A percentile compares a stretch with the other conserved stretches of the same genome.
Conservation (phyloP, 2,113 vertebrate species). For the Syngnathus scovelli region DNA sequence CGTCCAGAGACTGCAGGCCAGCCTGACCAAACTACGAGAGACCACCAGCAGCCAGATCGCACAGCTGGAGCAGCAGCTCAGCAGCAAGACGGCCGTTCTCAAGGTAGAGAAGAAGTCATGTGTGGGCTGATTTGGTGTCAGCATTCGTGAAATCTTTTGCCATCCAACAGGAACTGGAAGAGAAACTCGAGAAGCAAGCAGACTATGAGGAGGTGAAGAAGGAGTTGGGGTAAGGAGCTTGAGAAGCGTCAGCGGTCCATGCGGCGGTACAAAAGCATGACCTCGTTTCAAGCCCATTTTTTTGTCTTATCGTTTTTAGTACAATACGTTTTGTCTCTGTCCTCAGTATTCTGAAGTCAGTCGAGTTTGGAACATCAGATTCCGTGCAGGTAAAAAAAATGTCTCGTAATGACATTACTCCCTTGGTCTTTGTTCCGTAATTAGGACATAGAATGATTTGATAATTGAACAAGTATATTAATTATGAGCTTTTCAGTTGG, state of each 20-base stretch:
- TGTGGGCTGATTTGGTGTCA: not conserved
- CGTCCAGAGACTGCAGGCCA: conserved; percentile 94
- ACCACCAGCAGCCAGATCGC: conserved; percentile 89
- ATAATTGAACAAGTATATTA: not conserved
- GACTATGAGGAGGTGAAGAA: conserved; percentile 99
- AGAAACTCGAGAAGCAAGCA: conserved; percentile 91
- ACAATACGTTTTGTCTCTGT: conserved; percentile 20
- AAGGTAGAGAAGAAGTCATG: conserved; percentile 68
- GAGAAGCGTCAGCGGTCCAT: conserved; percentile 14
- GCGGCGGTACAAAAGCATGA: conserved; percentile 24
- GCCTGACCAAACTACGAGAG: conserved; percentile 90
- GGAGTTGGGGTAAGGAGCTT: conserved; percentile 84
- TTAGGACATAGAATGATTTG: not conserved
- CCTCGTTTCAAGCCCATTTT: conserved; percentile 24
- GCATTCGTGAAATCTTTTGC: conserved; percentile 12
- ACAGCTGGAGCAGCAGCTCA: conserved; percentile 93
- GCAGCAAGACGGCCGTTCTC: conserved; percentile 82
- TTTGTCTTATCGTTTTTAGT: not conserved
- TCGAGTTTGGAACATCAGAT: conserved; percentile 90
- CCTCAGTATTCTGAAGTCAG: conserved; percentile 90
- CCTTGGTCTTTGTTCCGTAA: not conserved
- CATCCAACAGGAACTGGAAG: conserved; percentile 87
- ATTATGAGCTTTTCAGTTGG: conserved; percentile 1
- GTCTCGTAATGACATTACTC: not conserved
- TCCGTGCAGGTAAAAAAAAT: conserved; percentile 79